Evolutionary conservation across 2,797 vertebrate genomes (phyloP), one percentile per base, ranked within the genome.

Genomic region (Falco peregrinus): DNA sequence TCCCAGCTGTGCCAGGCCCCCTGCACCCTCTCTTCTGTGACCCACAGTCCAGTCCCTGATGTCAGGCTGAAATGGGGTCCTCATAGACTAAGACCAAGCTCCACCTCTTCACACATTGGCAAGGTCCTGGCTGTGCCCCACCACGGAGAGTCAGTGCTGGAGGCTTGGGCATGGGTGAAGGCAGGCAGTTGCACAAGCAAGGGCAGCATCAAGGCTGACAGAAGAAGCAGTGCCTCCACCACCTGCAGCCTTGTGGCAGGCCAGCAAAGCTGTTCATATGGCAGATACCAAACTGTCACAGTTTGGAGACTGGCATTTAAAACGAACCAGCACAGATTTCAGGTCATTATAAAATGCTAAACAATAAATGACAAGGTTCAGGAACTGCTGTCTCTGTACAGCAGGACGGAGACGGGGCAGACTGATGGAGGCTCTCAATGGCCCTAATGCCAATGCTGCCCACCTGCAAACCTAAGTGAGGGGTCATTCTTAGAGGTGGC

Each of bases 281-380:
- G 79, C 68, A 80, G 35, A 13, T 61, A 70, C 43, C 2, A 2
- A 92, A 86, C 61, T 37, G 57, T 20, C 37, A 33, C 1, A 2
- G 16, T 83, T 90, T 74, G 76, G 56, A 92, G 29, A 79, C 17
- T 89, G 78, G 87, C 68, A 85, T 94, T 96, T 91, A 48, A 84
- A 93, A 70, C 0, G 1, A 80, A 94, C 37, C 28, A 8, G 10
- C 6, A 43, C 25, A 77, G 53, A 90, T 68, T 90, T 68, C 64
- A 91, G 22, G 53, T 83, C 69, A 51, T 83, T 84, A 93, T 25
- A 68, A 91, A 95, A 95, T 84, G 73, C n/a, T 78, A 93, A 69
- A 45, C 45, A 89, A 84, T 47, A 91, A 93, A 61, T 33, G 68
- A 47, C 26, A 75, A 77, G 53, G 69, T 75, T 90, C 53, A 83